These are phyloP conservation scores for Sialis fuliginosa DNA, from an alignment of 2,888 invertebrate genomes.

Conservation along the genomic window DNA sequence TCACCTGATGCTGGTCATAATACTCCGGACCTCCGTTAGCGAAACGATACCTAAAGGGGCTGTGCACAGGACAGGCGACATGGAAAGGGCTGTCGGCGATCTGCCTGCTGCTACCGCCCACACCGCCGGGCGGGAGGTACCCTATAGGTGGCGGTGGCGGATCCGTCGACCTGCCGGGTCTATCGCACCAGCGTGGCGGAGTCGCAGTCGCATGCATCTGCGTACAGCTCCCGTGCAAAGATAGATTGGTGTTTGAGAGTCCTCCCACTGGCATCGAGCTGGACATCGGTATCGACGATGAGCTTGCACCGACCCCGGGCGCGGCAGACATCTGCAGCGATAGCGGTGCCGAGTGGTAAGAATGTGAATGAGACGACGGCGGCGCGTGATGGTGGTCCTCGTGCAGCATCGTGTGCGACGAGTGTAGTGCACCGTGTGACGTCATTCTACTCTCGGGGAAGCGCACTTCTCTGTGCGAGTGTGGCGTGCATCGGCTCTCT, in stretches of 20 bases:
- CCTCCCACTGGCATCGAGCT: constrained; percentile 10
- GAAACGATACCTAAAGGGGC: constrained; percentile 48
- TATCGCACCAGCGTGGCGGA: background rate
- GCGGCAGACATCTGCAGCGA: background rate
- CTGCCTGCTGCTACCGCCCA: constrained; percentile 30
- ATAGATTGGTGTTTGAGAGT: constrained; percentile 15
- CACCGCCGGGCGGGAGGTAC: constrained; percentile 25
- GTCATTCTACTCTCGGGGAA: background rate
- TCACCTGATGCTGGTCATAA: constrained; percentile 27
- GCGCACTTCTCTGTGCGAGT: background rate
- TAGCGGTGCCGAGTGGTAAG: background rate
- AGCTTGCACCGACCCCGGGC: background rate
- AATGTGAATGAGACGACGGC: background rate
- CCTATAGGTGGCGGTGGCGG: constrained; percentile 28
- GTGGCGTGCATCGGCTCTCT: constrained; percentile 1
- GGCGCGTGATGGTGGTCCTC: background rate
- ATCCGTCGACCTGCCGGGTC: constrained; percentile 27
- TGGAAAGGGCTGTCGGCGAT: constrained; percentile 30
- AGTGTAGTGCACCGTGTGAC: background rate
- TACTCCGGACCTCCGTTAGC: constrained; percentile 32
- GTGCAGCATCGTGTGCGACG: background rate
- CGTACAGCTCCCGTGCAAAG: constrained; percentile 18
- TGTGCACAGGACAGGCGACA: constrained; percentile 54
- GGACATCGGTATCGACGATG: constrained; percentile 5
- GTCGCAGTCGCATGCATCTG: constrained; percentile 18